Evolutionary conservation across 2,113 vertebrate genomes (phyloP), one percentile per base, ranked within the genome.

Genomic region (Rattus rattus): DNA sequence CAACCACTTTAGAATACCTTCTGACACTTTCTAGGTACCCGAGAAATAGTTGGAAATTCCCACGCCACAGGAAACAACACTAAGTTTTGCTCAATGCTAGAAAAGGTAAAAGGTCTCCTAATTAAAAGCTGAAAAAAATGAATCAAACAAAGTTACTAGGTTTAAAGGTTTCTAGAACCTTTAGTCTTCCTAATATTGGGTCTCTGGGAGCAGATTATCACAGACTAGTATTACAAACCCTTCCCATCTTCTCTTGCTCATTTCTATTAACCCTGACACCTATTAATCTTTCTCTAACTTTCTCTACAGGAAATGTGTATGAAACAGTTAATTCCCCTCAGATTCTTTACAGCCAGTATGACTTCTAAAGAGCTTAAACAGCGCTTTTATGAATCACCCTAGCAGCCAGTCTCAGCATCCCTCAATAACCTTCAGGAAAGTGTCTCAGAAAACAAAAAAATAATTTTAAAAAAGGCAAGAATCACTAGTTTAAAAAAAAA

Each of bases 271-370:
- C 61, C 24, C 6, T 59, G 77, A n/a, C 17, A 94, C 30, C 69
- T 87, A 92, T 65, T 89, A 89, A 88, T 47, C 83, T 92, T 72
- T 92, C 94, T 16, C 36, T 87, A 43, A 43, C 43, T 43, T 43
- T 43, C 43, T 43, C 43, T 43, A n/a, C 43, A 43, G 43, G 43
- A 97, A 97, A 96, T 91, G 19, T 39, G 59, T 77, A 95, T 80
- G 90, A 94, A 92, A 70, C 84, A 89, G 91, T 72, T 87, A 90
- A 91, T 95, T 77, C 83, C 54, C 86, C 92, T 92, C 49, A 92
- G 56, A 43, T 72, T 83, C 52, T 92, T 93, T 67, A 90, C 83
- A 90, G 70, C 33, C 47, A 91, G 39, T 33, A 88, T 79, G 36
- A 83, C 43, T 88, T 92, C 70, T 85, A 97, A 93, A 39, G 70